Evolutionary conservation across 2,888 invertebrate genomes (phyloP).

Genomic region (Gortyna flavago): DNA sequence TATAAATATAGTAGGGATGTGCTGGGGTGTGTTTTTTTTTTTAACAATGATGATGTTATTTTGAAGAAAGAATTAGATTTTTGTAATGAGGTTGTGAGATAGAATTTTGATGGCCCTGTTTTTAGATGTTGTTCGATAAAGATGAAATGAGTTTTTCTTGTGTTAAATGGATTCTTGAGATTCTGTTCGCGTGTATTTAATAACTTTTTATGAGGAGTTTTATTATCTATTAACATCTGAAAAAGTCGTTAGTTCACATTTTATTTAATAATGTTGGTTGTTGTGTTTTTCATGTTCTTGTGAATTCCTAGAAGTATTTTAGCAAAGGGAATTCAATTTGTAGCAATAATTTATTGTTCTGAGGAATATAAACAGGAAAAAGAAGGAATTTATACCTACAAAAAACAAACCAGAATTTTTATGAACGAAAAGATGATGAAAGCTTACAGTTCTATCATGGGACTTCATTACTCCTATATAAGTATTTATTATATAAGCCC

Average conservation of each 20-base stretch:
- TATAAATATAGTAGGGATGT: slow-evolving; percentile 75
- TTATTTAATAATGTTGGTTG: slow-evolving; percentile 9
- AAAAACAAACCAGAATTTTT: background rate
- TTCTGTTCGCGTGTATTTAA: slow-evolving; percentile 57
- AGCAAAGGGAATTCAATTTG: background rate
- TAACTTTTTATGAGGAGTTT: slow-evolving; percentile 49
- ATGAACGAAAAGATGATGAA: background rate
- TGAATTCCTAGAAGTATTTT: slow-evolving; percentile 13
- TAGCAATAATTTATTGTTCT: background rate
- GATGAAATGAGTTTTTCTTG: slow-evolving; percentile 61
- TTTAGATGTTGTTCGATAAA: slow-evolving; percentile 68
- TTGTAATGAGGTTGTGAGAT: slow-evolving; percentile 71
- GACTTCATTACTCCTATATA: background rate
- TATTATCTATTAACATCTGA: slow-evolving; percentile 43
- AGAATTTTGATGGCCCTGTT: slow-evolving; percentile 71
- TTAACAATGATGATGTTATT: slow-evolving; percentile 70
- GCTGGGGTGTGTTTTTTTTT: slow-evolving; percentile 69
- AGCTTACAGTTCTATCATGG: background rate
- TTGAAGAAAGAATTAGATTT: slow-evolving; percentile 62
- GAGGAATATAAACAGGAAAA: background rate
- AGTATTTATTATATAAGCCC: background rate
- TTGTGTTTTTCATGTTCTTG: background rate
- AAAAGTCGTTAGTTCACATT: slow-evolving; percentile 18
- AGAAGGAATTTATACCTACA: background rate
- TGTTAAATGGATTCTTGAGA: slow-evolving; percentile 57